These are phyloP conservation scores for Nymphalis polychloros DNA, from an alignment of 2,888 invertebrate species.

Conservation along the genomic window DNA sequence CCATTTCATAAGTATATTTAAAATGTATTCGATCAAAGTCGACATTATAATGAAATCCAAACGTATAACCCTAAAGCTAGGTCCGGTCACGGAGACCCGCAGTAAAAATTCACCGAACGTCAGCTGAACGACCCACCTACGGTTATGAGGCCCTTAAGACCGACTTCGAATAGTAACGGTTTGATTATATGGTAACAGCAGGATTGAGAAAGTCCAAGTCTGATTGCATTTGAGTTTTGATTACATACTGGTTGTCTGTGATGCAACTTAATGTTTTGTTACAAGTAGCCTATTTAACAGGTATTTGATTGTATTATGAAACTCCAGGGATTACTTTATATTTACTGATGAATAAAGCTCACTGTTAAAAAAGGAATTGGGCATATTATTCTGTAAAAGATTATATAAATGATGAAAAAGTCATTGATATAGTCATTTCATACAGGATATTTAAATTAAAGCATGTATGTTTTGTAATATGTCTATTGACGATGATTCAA, in stretches of 20 bases:
- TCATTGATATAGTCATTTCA: no score
- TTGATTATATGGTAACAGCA: slow-evolving; percentile 13
- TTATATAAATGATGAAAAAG: no score
- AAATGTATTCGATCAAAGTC: background rate
- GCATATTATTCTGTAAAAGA: no score
- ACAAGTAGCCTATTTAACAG: no score
- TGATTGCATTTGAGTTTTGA: slow-evolving; percentile 1
- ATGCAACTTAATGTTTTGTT: no score
- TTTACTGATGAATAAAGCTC: no score
- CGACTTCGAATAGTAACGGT: slow-evolving; percentile 28
- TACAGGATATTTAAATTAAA: no score
- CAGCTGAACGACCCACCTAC: slow-evolving; percentile 55
- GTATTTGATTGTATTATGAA: no score
- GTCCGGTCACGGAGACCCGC: slow-evolving; percentile 9
- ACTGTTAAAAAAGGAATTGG: no score
- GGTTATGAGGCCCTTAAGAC: slow-evolving; percentile 54
- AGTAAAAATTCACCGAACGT: slow-evolving; percentile 69
- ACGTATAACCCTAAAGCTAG: background rate
- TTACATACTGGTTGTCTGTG: background rate
- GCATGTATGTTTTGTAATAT: no score
- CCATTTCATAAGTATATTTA: background rate
- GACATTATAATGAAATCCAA: background rate
- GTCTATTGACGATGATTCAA: no score
- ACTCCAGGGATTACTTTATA: no score
- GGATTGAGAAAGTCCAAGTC: slow-evolving; percentile 5